A percentile compares a stretch with the other conserved stretches of the same genome.
Conservation (phyloP, 2,113 vertebrate species). For the Strix uralensis region DNA sequence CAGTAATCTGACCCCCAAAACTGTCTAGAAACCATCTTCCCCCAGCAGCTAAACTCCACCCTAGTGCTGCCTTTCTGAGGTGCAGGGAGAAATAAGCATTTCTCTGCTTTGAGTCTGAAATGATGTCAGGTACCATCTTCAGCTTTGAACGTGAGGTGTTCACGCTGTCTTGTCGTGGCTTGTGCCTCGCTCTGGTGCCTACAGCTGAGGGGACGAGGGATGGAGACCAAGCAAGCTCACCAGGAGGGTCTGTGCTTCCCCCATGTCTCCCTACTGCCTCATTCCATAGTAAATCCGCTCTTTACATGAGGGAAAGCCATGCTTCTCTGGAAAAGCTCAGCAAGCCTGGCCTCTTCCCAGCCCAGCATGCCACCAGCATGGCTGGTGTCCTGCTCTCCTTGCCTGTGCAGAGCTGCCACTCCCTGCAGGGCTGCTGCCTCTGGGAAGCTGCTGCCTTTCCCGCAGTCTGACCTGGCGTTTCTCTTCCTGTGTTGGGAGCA, state of each 20-base stretch:
- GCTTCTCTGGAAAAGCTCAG: not conserved
- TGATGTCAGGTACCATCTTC: not conserved
- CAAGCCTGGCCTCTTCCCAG: not conserved
- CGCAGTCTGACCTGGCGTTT: not conserved
- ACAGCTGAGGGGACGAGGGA: not conserved
- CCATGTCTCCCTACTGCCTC: not conserved
- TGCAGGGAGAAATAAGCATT: not conserved
- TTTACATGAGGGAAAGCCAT: not conserved
- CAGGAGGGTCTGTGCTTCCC: not conserved
- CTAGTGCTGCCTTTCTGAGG: not conserved
- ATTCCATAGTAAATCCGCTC: not conserved
- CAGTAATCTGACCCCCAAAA: not conserved
- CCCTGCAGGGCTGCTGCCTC: not conserved
- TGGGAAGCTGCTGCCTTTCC: not conserved
- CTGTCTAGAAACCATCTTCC: not conserved
- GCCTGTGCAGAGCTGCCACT: not conserved
- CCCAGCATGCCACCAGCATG: accelerated
- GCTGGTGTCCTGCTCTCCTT: not conserved
- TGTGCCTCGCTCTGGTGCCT: not conserved
- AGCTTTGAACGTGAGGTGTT: accelerated
- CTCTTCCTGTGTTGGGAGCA: not conserved
- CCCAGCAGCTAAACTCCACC: not conserved
- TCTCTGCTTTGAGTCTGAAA: not conserved
- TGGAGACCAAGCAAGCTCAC: not conserved
- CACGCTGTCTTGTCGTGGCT: accelerated